phyloP scores from a whole-genome alignment of 1,140 invertebrate species.

The Meloidogyne exigua region DNA sequence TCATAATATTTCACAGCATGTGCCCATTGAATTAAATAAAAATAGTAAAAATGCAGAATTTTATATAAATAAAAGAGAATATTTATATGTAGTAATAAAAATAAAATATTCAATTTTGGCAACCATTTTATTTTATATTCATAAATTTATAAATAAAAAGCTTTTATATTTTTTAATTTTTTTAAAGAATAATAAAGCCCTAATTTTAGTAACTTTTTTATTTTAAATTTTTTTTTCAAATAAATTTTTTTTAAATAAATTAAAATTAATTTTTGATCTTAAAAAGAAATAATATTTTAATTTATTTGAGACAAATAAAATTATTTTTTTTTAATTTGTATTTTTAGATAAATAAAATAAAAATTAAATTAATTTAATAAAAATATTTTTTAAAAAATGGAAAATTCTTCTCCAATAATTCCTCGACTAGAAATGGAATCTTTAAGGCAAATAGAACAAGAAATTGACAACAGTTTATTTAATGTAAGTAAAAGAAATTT shows the following conservation, averaged over 20 bases:
- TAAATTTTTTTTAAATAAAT: no score
- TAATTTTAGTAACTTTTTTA: not conserved
- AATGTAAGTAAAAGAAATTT: not conserved
- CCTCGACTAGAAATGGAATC: not conserved
- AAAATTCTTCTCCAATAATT: not conserved
- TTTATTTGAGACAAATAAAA: no score
- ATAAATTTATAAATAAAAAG: not conserved
- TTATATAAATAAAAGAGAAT: not conserved
- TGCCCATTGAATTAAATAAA: not conserved
- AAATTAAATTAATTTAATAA: no score
- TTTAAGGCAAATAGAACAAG: not conserved
- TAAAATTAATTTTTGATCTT: no score
- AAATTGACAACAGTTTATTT: not conserved
- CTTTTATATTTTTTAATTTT: not conserved
- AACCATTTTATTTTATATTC: not conserved
- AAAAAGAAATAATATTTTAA: no score
- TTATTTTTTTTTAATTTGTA: no score
- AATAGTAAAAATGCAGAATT: not conserved
- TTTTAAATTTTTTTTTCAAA: no score
- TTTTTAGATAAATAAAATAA: no score
- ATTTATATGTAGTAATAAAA: no score
- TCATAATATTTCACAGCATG: not conserved
- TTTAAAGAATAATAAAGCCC: not conserved
- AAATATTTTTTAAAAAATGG: not conserved
- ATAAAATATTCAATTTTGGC: not conserved